Percentiles rank a stretch among this genome's conserved stretches.
These are phyloP conservation scores for Timandra comae DNA, from an alignment of 2,888 invertebrate genomes.

Conservation along the genomic window DNA sequence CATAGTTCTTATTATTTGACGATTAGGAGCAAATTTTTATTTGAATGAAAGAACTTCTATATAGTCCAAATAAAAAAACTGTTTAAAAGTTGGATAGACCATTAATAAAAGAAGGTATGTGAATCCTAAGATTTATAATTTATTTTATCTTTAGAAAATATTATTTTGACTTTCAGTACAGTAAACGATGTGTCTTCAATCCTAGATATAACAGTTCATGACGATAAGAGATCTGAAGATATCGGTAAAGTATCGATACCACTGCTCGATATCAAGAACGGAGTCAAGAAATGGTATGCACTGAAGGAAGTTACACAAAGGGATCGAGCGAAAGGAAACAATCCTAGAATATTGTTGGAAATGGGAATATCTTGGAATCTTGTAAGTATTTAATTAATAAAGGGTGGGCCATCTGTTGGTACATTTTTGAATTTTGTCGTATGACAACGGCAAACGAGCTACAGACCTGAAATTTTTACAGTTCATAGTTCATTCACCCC, in stretches of 20 bases:
- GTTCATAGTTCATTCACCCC: no score
- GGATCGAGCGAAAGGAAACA: constrained; percentile 89
- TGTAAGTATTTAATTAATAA: constrained; percentile 63
- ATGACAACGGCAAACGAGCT: no score
- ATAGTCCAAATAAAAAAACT: no score
- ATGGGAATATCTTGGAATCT: constrained; percentile 93
- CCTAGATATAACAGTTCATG: constrained; percentile 93
- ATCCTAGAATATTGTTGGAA: constrained; percentile 90
- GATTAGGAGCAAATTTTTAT: no score
- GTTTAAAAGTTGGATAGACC: no score
- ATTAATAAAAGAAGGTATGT: background rate
- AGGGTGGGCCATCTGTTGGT: no score
- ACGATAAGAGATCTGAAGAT: constrained; percentile 97
- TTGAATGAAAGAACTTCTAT: no score
- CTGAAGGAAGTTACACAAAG: constrained; percentile 94
- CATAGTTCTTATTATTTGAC: background rate
- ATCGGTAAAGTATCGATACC: constrained; percentile 93
- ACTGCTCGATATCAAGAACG: constrained; percentile 86
- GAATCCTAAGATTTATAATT: background rate
- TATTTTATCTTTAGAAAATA: constrained; percentile 1
- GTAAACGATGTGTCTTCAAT: constrained; percentile 95
- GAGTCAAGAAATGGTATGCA: constrained; percentile 94
- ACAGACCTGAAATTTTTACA: no score
- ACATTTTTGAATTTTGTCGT: no score
- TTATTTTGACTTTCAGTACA: constrained; percentile 82